Evolutionary conservation across 2,888 invertebrate species (phyloP), one percentile per base, ranked within the genome.

Genomic region (Stratiomys singularior): DNA sequence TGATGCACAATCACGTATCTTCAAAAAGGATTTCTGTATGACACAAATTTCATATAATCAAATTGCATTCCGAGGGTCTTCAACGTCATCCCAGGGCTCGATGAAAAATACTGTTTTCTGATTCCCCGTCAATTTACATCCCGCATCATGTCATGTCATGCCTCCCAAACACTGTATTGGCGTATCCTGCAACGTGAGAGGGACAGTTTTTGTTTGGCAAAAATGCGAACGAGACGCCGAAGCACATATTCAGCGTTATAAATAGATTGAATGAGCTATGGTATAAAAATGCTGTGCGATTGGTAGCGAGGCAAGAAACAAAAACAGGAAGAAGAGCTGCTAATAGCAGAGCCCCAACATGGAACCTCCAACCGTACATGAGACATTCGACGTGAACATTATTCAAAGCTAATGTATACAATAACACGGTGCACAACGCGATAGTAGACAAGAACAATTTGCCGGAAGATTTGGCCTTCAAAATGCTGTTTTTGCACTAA

Each of bases 401-500:
- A 18, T 60, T 60, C 58, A 60, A 52, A 60, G 4, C 18, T 21
- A 67, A 44, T 44, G 3, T 64, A 67, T 67, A 67, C 28, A 67
- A 67, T 67, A 67, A 67, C 23, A 44, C 25, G 37, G 9, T 3
- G 37, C n/a, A n/a, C n/a, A n/a, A 18, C 4, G 58, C 58, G 58
- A 60, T 25, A 60, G 58, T 23, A 25, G 13, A 18, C 58, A 67
- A 67, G 44, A 67, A 67, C 67, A 67, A 67, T 25, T 21, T 25
- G 25, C 44, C 9, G 63, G 25, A 52, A 52, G 46, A 64, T 56
- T 58, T 79, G 77, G 77, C 79, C 79, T 79, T 79, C 79, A 79
- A 79, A 74, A 5, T 67, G 74, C 72, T 66, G 78, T 77, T 77
- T 79, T 77, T 77, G 69, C 79, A 77, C 66, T 69, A 56, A 77